Conservation (phyloP, 2,888 invertebrate genomes). For the Oscheius sp. region DNA sequence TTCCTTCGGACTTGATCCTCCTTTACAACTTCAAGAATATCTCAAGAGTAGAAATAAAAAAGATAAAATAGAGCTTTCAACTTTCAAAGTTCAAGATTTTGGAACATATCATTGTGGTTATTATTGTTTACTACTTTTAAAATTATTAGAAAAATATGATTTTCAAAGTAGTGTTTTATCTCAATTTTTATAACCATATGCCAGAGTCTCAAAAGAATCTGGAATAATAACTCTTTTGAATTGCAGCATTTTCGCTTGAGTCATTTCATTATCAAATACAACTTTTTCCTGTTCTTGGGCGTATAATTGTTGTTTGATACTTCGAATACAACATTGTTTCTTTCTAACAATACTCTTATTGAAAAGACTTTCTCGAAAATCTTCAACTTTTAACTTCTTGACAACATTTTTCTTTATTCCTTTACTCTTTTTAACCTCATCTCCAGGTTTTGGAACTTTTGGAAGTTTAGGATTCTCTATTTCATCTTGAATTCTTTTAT, state of each 20-base stretch:
- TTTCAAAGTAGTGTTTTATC: conserved; percentile 1
- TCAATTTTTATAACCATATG: conserved; percentile 16
- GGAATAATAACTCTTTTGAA: conserved; percentile 28
- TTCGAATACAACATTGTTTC: conserved; percentile 35
- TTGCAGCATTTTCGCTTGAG: conserved; percentile 11
- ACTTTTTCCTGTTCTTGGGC: conserved; percentile 36
- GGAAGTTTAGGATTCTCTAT: conserved; percentile 35
- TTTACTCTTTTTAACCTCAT: conserved; percentile 35
- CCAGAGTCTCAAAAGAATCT: conserved; percentile 12
- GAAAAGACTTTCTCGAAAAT: no score
- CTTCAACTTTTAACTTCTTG: conserved; percentile 32
- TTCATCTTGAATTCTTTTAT: no score
- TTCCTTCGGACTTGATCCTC: conserved; percentile 16
- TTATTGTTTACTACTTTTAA: conserved; percentile 34
- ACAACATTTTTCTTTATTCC: conserved; percentile 34
- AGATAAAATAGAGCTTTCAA: conserved; percentile 19
- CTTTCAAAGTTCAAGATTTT: conserved; percentile 39
- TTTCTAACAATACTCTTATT: conserved; percentile 35
- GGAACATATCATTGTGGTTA: conserved; percentile 48
- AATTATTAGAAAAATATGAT: conserved; percentile 32
- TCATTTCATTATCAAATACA: conserved; percentile 34
- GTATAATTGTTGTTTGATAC: conserved; percentile 35
- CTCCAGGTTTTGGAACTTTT: conserved; percentile 32
- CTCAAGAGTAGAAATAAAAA: conserved; percentile 18
- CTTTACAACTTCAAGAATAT: conserved; percentile 5